phyloP scores from a whole-genome alignment of 2,797 vertebrate species.

The Argya squamiceps region DNA sequence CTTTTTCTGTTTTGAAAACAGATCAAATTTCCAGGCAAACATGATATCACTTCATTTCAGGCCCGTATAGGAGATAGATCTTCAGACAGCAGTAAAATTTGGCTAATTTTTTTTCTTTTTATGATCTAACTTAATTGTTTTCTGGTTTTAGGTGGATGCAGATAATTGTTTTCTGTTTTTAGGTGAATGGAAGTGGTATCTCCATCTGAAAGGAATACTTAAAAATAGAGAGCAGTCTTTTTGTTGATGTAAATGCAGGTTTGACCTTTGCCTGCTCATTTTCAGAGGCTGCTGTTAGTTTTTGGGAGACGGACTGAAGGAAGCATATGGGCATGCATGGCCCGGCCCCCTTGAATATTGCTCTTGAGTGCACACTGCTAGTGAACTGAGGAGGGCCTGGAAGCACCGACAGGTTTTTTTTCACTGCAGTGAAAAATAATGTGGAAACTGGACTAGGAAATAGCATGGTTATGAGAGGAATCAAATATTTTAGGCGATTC shows the following conservation, averaged over 20 bases:
- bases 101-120: background rate
- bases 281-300: background rate
- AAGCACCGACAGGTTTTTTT: background rate
- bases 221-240: background rate
- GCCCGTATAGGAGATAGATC: background rate
- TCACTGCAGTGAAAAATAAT: background rate
- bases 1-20: background rate
- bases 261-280: background rate
- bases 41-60: background rate
- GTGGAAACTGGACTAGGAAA: background rate
- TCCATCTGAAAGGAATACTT: background rate
- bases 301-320: background rate
- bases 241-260: background rate
- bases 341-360: background rate
- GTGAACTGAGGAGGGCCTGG: background rate
- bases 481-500: background rate
- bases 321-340: background rate
- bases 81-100: background rate
- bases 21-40: background rate
- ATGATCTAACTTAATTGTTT: background rate
- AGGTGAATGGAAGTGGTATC: background rate
- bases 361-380: background rate
- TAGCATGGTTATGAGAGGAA: background rate
- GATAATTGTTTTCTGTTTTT: background rate
- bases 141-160: background rate